Conservation (phyloP, 2,113 vertebrate genomes). For the Tretioscincus oriximinensis region DNA sequence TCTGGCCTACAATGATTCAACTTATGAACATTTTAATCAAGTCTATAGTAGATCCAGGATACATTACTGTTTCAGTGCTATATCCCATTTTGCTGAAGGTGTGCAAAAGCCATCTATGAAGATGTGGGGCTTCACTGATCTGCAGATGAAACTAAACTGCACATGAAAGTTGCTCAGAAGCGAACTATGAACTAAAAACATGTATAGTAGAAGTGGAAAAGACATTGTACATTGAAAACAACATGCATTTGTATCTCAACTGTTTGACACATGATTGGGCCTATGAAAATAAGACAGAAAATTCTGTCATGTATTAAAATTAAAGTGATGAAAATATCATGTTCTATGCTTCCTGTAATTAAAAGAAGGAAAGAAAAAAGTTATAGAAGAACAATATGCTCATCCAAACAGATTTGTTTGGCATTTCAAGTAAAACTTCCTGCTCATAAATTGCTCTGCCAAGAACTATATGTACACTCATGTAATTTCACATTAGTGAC, state of each 20-base stretch:
- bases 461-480: constrained; percentile 64
- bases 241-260: background rate
- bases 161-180: too few species aligned
- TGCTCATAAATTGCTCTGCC: constrained; percentile 64
- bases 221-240: background rate
- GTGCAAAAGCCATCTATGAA: too few species aligned
- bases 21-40: too few species aligned
- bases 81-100: too few species aligned
- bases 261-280: background rate
- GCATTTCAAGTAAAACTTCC: constrained; percentile 68
- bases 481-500: constrained; percentile 63
- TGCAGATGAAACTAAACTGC: too few species aligned
- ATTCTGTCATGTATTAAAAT: constrained; percentile 53
- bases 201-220: too few species aligned
- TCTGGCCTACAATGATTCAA: too few species aligned
- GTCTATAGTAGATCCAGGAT: too few species aligned
- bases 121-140: too few species aligned
- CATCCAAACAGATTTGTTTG: constrained; percentile 52
- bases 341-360: constrained; percentile 58
- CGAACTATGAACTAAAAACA: too few species aligned
- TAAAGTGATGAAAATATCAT: constrained; percentile 58
- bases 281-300: constrained; percentile 37
- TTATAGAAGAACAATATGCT: constrained; percentile 66
- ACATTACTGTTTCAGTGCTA: too few species aligned
- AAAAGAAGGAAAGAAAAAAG: constrained; percentile 53